Conservation (phyloP, 2,888 invertebrate genomes). For the Drosophila subsilvestris region DNA sequence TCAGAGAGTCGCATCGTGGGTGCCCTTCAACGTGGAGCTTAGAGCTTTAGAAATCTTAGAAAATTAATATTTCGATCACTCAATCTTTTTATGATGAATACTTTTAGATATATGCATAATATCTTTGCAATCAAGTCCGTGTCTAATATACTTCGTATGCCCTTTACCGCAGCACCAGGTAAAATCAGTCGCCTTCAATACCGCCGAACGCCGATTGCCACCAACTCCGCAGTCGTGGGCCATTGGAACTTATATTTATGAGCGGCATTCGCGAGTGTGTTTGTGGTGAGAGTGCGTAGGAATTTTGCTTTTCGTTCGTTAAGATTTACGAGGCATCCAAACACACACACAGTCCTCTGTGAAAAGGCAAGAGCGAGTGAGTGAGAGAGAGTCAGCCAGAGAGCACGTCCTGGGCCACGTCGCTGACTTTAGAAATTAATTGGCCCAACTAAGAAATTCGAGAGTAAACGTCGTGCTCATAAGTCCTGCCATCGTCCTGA, state of each 20-base stretch:
- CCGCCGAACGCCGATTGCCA: slow-evolving; percentile 5
- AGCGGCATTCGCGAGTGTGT: slow-evolving; percentile 65
- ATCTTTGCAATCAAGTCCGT: no score
- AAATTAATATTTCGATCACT: not conserved
- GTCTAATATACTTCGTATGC: not conserved
- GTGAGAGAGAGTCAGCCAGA: slow-evolving; percentile 2
- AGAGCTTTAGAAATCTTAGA: not conserved
- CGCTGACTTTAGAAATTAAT: slow-evolving; percentile 81
- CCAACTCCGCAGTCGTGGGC: not conserved
- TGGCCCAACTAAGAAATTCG: slow-evolving; percentile 80
- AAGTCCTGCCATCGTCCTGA: slow-evolving; percentile 67
- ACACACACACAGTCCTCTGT: slow-evolving; percentile 6
- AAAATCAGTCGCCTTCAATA: slow-evolving; percentile 32
- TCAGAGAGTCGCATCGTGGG: not conserved
- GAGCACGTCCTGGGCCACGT: slow-evolving; percentile 56
- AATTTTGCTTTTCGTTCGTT: slow-evolving; percentile 78
- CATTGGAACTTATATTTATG: slow-evolving; percentile 71
- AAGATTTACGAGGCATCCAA: slow-evolving; percentile 73
- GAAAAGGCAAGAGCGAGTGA: slow-evolving; percentile 10
- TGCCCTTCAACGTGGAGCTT: not conserved
- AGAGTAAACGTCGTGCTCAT: slow-evolving; percentile 76
- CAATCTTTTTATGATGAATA: no score
- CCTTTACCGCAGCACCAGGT: not conserved
- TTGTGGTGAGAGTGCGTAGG: slow-evolving; percentile 63
- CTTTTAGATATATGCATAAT: no score